These are phyloP conservation scores for Loripinus fragilis DNA, from an alignment of 2,888 invertebrate species.

Conservation along the genomic window DNA sequence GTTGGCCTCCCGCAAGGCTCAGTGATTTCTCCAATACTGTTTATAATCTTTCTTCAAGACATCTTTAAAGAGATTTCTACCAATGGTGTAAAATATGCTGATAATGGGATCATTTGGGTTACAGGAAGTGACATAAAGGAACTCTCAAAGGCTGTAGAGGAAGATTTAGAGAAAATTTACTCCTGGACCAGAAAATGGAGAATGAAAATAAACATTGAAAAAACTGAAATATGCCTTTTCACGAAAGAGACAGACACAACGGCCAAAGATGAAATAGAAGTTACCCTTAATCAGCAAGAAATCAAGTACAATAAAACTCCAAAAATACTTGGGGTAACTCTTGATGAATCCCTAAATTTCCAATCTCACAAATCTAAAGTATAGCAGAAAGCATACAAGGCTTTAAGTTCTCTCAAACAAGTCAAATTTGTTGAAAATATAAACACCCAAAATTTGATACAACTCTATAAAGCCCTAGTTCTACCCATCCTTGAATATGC, in stretches of 20 bases:
- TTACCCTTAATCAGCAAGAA: background rate
- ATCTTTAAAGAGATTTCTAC: no score
- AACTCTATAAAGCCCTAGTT: no score
- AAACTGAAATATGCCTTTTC: no score
- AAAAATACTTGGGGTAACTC: background rate
- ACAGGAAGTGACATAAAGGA: background rate
- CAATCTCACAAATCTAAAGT: background rate
- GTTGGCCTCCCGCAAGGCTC: slow-evolving; percentile 4
- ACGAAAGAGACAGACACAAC: background rate
- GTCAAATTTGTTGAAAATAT: no score
- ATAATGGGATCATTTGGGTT: background rate
- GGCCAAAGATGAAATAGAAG: background rate
- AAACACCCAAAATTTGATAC: no score
- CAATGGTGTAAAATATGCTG: no score
- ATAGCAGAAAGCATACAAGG: background rate
- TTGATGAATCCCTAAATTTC: slow-evolving; percentile 2
- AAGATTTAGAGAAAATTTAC: background rate
- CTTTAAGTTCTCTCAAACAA: background rate
- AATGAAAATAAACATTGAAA: no score
- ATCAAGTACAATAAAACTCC: no score
- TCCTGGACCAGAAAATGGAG: background rate
- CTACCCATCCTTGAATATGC: background rate
- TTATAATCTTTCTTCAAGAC: no score
- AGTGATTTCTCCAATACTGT: no score
- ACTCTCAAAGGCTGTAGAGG: no score